Conservation (phyloP, 2,888 invertebrate species). For the Lochmaea capreae region DNA sequence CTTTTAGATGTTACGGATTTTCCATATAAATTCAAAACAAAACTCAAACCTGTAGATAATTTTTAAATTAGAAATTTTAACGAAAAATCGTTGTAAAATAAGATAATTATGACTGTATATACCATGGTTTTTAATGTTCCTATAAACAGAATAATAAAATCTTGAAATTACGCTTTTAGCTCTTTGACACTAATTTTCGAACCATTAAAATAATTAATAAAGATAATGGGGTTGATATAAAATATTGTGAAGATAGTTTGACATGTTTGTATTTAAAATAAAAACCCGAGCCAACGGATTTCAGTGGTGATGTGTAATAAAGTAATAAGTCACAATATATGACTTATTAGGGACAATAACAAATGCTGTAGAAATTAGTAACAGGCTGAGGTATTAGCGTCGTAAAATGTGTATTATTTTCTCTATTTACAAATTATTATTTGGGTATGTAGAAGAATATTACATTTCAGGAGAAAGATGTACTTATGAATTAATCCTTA, state of each 20-base stretch:
- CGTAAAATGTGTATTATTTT: constrained; percentile 5
- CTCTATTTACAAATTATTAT: background rate
- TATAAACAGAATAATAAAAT: background rate
- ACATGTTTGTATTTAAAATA: background rate
- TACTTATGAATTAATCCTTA: background rate
- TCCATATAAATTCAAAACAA: background rate
- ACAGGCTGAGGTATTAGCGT: background rate
- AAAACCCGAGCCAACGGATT: background rate
- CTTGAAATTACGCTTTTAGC: background rate
- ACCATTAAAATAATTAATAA: too few relatives aligned
- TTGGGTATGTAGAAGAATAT: background rate
- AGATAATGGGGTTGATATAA: background rate
- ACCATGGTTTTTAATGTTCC: constrained; percentile 3
- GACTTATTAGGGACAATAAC: constrained; percentile 5
- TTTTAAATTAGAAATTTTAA: background rate
- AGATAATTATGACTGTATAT: constrained; percentile 1
- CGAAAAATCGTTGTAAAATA: background rate
- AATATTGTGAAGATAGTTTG: background rate
- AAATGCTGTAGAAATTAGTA: background rate
- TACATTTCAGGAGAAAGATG: background rate
- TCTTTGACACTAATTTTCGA: background rate
- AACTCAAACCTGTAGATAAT: background rate
- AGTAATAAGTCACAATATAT: background rate
- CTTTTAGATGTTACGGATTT: too few relatives aligned
- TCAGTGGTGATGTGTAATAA: background rate